phyloP scores from a whole-genome alignment of 2,888 invertebrate genomes.

The Balanococcus diminutus region DNA sequence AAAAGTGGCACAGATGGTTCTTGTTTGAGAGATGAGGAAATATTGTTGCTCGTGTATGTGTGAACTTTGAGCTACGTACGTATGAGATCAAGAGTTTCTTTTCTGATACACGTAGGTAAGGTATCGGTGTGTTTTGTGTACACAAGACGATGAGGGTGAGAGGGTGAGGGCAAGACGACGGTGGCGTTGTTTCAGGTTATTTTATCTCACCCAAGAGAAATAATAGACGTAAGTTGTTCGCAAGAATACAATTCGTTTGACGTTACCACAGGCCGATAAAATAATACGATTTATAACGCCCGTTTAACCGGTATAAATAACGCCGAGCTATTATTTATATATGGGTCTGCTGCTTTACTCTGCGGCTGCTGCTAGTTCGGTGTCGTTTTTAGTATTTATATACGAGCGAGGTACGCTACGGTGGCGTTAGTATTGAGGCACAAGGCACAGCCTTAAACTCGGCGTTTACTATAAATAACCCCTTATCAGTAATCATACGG shows the following conservation, averaged over 20 bases:
- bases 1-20: no score
- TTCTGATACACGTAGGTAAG: no score
- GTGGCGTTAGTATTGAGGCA: no score
- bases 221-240: slow-evolving; percentile 44
- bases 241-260: slow-evolving; percentile 42
- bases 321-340: slow-evolving; percentile 31
- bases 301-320: slow-evolving; percentile 43
- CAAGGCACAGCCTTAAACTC: not conserved
- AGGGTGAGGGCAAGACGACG: not conserved
- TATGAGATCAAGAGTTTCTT: no score
- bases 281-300: slow-evolving; percentile 43
- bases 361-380: not conserved
- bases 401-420: not conserved
- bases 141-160: no score
- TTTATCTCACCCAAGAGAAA: slow-evolving; percentile 40
- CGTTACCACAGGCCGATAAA: slow-evolving; percentile 42
- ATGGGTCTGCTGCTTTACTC: no score
- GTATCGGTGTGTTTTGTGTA: no score
- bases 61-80: no score
- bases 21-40: no score
- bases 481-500: slow-evolving; percentile 36
- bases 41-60: no score
- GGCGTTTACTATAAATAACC: slow-evolving; percentile 17
- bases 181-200: slow-evolving; percentile 17
- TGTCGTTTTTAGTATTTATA: not conserved